phyloP scores from a whole-genome alignment of 2,113 vertebrate genomes.

The Alectura lathami region DNA sequence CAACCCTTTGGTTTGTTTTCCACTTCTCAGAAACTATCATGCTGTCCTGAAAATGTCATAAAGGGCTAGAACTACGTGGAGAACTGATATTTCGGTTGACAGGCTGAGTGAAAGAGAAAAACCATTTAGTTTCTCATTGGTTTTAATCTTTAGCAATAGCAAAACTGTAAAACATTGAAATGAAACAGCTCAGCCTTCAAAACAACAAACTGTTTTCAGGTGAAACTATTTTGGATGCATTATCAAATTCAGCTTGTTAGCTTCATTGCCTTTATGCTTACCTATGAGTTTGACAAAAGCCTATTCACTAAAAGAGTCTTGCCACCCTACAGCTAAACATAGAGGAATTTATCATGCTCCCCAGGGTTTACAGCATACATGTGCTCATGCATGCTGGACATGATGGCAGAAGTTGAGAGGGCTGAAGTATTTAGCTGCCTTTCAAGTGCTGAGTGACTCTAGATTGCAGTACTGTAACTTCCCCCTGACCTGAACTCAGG shows the following conservation, averaged over 20 bases:
- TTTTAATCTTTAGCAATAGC: neutral
- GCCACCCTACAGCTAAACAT: neutral
- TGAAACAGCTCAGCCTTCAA: neutral
- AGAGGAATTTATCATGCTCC: neutral
- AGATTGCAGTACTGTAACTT: neutral
- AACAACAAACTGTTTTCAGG: neutral
- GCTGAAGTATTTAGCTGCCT: neutral
- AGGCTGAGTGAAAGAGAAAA: neutral
- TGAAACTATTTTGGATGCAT: neutral
- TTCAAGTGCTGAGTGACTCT: neutral
- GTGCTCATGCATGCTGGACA: neutral
- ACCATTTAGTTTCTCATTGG: neutral
- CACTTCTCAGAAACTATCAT: neutral
- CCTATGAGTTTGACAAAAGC: neutral
- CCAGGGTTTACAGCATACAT: neutral
- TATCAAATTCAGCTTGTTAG: neutral
- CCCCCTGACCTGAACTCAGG: neutral
- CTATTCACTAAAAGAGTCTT: neutral
- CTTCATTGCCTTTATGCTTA: neutral
- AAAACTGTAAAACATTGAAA: neutral
- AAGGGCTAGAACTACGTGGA: neutral
- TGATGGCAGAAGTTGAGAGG: neutral
- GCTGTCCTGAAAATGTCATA: neutral
- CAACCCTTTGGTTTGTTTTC: neutral
- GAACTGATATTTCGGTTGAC: neutral